A percentile compares a stretch with the other conserved stretches of the same genome.
Conservation (phyloP, 2,888 invertebrate species). For the Apamea anceps region DNA sequence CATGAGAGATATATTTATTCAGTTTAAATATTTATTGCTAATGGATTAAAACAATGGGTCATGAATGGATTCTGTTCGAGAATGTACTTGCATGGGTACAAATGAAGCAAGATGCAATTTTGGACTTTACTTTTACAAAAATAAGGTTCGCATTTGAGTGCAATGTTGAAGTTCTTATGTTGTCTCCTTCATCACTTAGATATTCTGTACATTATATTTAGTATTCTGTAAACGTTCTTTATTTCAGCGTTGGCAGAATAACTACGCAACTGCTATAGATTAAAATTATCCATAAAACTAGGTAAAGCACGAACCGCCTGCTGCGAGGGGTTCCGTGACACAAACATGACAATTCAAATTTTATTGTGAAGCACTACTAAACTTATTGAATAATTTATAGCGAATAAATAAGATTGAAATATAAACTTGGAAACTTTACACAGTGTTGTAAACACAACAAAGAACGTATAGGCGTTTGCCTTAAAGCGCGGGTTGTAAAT, state of each 20-base stretch:
- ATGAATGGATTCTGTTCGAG: slow-evolving; percentile 60
- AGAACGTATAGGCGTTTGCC: slow-evolving; percentile 44
- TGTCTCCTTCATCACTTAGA: slow-evolving; percentile 24
- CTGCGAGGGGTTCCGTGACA: slow-evolving; percentile 36
- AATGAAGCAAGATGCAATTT: neutral
- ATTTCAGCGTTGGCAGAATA: slow-evolving; percentile 59
- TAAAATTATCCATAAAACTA: slow-evolving; percentile 53
- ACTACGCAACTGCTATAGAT: slow-evolving; percentile 53
- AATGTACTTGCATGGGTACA: slow-evolving; percentile 35
- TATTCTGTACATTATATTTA: slow-evolving; percentile 43
- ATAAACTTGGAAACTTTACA: slow-evolving; percentile 52
- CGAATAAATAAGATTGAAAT: slow-evolving; percentile 47
- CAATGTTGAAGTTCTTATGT: neutral
- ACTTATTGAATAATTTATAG: slow-evolving; percentile 48
- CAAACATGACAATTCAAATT: slow-evolving; percentile 37
- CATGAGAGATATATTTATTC: slow-evolving; percentile 58
- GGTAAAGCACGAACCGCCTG: slow-evolving; percentile 22
- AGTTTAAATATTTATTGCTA: slow-evolving; percentile 59
- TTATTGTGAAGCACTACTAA: slow-evolving; percentile 22
- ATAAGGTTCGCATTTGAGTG: slow-evolving; percentile 27
- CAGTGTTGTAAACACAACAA: slow-evolving; percentile 57
- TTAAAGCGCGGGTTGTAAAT: slow-evolving; percentile 51
- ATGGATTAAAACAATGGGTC: slow-evolving; percentile 65
- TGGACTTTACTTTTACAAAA: rapidly evolving
- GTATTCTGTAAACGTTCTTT: slow-evolving; percentile 53